Base-by-base conservation (phyloP, 2,113 vertebrate genomes). In the Halcyon senegalensis region DNA sequence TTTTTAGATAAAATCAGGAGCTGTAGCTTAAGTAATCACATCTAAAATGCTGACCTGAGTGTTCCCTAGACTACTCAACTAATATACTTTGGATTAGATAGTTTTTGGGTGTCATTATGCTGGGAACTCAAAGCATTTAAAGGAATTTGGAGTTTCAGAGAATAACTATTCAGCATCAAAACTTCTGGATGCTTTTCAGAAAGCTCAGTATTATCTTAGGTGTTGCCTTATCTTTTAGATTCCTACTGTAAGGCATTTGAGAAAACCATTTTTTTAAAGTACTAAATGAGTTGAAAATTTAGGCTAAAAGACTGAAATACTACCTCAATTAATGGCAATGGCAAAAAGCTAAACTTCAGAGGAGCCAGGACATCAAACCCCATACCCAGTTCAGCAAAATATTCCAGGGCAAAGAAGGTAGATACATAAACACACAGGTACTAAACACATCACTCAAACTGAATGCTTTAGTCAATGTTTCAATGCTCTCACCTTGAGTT, bases 401-500 rank as follows among this genome's bases (percentile, higher is more conserved):
- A 1, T 5, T 7, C n/a, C 1, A 1, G 44, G 46, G 12, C 41
- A 88, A 30, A 62, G 51, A 8, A 17, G 35, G 21, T 4, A 93
- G 23, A 13, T 1, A 16, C 3, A 50, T 33, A 87, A 46, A 41
- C 20, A 51, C 4, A 27, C 17, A 51, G 17, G 24, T 4, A 28
- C 31, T 43, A 59, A 89, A 31, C 11, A 62, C 8, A 10, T 1
- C 9, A n/a, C 23, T 10, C 13, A 51, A 11, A 55, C 0, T 2
- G 3, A 30, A 50, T 35, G 33, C 7, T 9, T 69, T 4, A 14
- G 28, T 5, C 18, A 25, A 23, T 1, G 46, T 68, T 73, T 75
- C 16, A 67, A 19, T 87, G 46, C 17, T 72, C 98, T 98, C 97
- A 99, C 99, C 99, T 99, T 99, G 99, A 66, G 98, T 98, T 77